Conservation (phyloP, 2,113 vertebrate genomes). For the Echinops telfairi region DNA sequence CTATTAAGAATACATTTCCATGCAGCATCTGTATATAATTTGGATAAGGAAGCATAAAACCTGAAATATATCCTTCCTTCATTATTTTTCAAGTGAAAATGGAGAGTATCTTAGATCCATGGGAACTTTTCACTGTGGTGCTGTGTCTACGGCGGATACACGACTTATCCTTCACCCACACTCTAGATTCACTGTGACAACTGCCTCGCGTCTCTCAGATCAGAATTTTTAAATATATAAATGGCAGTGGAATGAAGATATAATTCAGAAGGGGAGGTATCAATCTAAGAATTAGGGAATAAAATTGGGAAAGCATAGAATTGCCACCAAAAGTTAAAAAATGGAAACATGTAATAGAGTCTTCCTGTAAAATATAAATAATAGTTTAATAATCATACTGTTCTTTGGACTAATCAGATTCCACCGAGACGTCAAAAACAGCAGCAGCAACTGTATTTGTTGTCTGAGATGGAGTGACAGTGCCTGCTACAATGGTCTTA, state of each 20-base stretch:
- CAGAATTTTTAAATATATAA: neutral
- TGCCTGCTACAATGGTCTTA: no score
- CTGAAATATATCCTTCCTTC: slow-evolving; percentile 62
- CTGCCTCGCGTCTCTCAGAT: slow-evolving; percentile 14
- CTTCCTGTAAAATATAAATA: slow-evolving; percentile 31
- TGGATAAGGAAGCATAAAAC: slow-evolving; percentile 79
- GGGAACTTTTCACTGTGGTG: slow-evolving; percentile 47
- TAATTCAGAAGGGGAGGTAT: neutral
- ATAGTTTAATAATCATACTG: neutral
- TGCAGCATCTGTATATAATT: slow-evolving; percentile 76
- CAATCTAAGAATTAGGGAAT: slow-evolving; percentile 25
- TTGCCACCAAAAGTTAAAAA: neutral
- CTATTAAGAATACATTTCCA: slow-evolving; percentile 78
- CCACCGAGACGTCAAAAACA: neutral
- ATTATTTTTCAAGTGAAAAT: slow-evolving; percentile 72
- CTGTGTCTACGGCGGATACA: slow-evolving; percentile 29
- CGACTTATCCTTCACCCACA: slow-evolving; percentile 30
- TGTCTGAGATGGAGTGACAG: no score
- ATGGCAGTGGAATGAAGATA: slow-evolving; percentile 24
- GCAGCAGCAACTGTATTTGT: no score
- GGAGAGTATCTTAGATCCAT: slow-evolving; percentile 66
- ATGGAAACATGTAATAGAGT: neutral
- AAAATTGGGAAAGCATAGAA: neutral
- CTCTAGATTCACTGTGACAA: slow-evolving; percentile 44
- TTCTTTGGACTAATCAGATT: neutral